These are phyloP conservation scores for Myanophis thanlyinensis DNA, from an alignment of 2,113 vertebrate genomes.

Conservation along the genomic window DNA sequence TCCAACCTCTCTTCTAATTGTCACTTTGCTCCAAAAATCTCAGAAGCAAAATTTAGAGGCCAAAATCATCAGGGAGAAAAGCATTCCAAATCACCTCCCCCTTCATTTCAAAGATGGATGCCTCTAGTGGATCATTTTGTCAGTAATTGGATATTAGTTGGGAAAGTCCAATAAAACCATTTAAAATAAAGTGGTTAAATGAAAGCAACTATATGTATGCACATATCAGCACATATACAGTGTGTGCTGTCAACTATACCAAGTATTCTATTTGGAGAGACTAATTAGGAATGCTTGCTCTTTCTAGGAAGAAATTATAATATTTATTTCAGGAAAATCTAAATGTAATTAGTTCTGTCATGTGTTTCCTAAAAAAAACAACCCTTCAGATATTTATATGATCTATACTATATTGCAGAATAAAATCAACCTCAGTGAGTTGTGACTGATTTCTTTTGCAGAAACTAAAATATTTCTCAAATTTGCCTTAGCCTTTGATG, in stretches of 20 bases:
- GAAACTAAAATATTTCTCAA: not conserved
- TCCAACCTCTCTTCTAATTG: not conserved
- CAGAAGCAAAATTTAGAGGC: not conserved
- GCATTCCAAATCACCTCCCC: not conserved
- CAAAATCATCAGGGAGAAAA: not conserved
- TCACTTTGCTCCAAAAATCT: not conserved
- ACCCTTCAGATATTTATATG: not conserved
- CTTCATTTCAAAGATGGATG: not conserved
- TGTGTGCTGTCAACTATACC: not conserved
- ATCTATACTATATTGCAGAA: not conserved
- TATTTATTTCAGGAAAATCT: not conserved
- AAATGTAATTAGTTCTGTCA: not conserved
- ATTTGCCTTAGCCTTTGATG: not conserved
- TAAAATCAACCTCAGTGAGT: not conserved
- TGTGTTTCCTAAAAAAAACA: not conserved
- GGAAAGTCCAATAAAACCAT: not conserved
- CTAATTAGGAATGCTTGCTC: not conserved
- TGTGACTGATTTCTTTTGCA: not conserved
- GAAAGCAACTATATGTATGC: not conserved
- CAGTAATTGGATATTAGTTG: not conserved
- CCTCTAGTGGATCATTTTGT: not conserved
- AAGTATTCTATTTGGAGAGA: not conserved
- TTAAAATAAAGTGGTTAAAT: not conserved
- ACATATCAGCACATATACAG: not conserved
- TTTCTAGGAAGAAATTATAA: not conserved